Base-by-base conservation (phyloP, 2,113 vertebrate genomes). In the Nesoenas mayeri region DNA sequence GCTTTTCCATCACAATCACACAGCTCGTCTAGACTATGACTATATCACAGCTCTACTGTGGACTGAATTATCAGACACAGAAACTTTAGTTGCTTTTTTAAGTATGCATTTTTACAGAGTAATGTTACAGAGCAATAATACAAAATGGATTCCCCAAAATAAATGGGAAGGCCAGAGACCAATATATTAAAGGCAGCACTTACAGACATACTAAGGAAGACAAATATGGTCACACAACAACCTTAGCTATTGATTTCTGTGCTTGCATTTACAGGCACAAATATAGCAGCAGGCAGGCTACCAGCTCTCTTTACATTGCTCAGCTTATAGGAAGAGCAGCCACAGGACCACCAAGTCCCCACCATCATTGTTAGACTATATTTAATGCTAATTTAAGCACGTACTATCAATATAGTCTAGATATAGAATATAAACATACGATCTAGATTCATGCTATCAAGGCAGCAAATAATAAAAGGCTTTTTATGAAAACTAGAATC, bases 161-260 rank as follows among this genome's bases (percentile, higher is more conserved):
- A 83, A 86, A 69, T 0, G 51, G 48, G 56, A 77, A 80, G 44
- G 9, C 24, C 40, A 53, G 34, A 84, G 29, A 48, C 4, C 34
- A 72, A 32, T 5, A 18, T 22, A 62, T 69, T 47, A 40, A 85
- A 83, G 42, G 42, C 54, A 67, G 42, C 36, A 54, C 25, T 65
- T 56, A 50, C 0, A 75, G 44, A 38, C 6, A 12, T 3, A 36
- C 20, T 7, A 29, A 51, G n/a, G 28, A 71, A 69, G 25, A 74
- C n/a, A 58, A 47, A 42, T 8, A 51, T 1, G 5, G 29, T 28
- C 57, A 21, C 4, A 15, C 1, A 3, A n/a, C 28, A n/a, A 38
- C 17, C 20, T 44, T 15, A 32, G 24, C 40, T 34, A 29, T 0
- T 2, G 28, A 65, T 61, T 85, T 62, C 31, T 28, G 53, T 79